These are phyloP conservation scores for Rhodeus uyekii DNA, from an alignment of 2,797 vertebrate species.

Conservation along the genomic window DNA sequence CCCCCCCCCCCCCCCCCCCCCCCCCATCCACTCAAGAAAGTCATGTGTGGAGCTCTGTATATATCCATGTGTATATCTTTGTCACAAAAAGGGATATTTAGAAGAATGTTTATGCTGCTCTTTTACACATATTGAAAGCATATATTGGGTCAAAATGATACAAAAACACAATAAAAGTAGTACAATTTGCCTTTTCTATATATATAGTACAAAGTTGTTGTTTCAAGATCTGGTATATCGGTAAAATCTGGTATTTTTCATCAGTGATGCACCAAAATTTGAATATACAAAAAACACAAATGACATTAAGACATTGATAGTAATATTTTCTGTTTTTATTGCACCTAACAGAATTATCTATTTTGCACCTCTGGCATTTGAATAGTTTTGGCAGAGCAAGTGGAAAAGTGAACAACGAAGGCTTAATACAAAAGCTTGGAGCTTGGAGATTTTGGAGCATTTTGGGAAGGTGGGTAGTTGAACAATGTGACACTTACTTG, in stretches of 20 bases:
- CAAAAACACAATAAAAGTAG: neutral
- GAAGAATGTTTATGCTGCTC: neutral
- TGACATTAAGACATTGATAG: neutral
- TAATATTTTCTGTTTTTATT: no score
- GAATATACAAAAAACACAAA: neutral
- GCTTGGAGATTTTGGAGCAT: neutral
- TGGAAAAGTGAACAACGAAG: conserved; percentile 39
- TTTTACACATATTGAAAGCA: neutral
- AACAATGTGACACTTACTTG: neutral
- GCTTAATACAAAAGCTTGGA: neutral
- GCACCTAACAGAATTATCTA: no score
- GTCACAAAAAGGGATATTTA: neutral
- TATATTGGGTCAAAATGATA: neutral
- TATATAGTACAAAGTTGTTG: neutral
- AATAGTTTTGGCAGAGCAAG: neutral
- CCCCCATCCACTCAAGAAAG: no score
- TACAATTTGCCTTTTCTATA: neutral
- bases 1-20: no score
- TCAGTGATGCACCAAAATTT: no score
- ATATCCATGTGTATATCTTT: neutral
- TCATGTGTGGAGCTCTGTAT: neutral
- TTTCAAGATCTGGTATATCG: no score
- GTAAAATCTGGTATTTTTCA: no score
- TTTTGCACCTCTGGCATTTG: neutral
- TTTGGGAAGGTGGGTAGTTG: neutral